These are phyloP conservation scores for Chionis minor DNA, from an alignment of 2,113 vertebrate species.

Conservation along the genomic window DNA sequence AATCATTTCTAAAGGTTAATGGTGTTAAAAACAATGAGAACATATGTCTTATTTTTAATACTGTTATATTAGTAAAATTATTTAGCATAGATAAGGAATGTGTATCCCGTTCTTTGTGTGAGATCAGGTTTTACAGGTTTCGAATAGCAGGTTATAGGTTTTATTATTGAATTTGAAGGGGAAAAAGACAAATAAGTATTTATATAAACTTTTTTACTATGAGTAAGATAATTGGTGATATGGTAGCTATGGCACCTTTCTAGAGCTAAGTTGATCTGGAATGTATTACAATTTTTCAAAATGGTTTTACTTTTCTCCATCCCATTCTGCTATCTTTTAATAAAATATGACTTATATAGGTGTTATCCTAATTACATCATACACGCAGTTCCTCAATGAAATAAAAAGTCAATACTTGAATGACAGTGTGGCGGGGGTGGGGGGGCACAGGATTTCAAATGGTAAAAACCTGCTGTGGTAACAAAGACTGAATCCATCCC, in stretches of 20 bases:
- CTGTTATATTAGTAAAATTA: slow-evolving; percentile 71
- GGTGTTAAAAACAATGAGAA: slow-evolving; percentile 77
- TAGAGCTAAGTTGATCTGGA: not conserved
- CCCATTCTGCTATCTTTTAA: slow-evolving; percentile 53
- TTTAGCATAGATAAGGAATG: slow-evolving; percentile 51
- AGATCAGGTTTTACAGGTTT: slow-evolving; percentile 20
- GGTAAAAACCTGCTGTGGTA: slow-evolving; percentile 49
- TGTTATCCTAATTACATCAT: slow-evolving; percentile 63
- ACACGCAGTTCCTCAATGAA: slow-evolving; percentile 48
- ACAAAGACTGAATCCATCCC: slow-evolving; percentile 64
- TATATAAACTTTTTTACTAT: slow-evolving; percentile 19
- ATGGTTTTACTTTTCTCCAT: slow-evolving; percentile 36
- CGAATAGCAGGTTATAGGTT: not conserved
- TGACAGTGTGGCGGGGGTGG: not conserved
- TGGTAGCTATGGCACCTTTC: not conserved
- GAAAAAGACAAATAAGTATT: slow-evolving; percentile 1
- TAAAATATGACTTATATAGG: slow-evolving; percentile 59
- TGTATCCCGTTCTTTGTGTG: slow-evolving; percentile 20
- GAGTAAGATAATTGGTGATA: not conserved
- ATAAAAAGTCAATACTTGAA: slow-evolving; percentile 68
- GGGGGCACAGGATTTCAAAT: slow-evolving; percentile 35
- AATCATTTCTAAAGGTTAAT: slow-evolving; percentile 82
- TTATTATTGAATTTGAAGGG: slow-evolving; percentile 12
- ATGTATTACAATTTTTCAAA: not conserved
- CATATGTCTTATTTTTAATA: slow-evolving; percentile 78